Evolutionary conservation across 1,140 invertebrate species (phyloP), one percentile per base, ranked within the genome.

Genomic region (Saccostrea cuccullata): DNA sequence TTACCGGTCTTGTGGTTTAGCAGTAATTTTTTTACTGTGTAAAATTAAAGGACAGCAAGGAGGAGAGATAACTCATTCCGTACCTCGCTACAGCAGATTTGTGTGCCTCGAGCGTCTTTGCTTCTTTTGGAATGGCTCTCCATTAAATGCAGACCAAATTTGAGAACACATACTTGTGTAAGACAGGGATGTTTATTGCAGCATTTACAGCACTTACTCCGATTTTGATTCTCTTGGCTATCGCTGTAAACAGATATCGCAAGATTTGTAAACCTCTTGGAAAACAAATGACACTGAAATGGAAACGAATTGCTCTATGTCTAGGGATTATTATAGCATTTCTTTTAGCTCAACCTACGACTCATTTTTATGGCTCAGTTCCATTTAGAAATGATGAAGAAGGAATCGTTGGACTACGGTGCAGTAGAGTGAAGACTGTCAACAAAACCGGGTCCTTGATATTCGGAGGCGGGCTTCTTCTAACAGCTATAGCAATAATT

Each of bases 1-100:
- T n/a, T n/a, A n/a, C n/a, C n/a, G n/a, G n/a, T n/a, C n/a, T n/a
- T n/a, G n/a, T n/a, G n/a, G n/a, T n/a, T n/a, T n/a, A n/a, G n/a
- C n/a, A n/a, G n/a, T n/a, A n/a, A n/a, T n/a, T n/a, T n/a, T n/a
- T n/a, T n/a, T n/a, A n/a, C n/a, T n/a, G n/a, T n/a, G n/a, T n/a
- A n/a, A 36, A 36, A 20, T 64, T 82, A 5, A 23, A 26, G 8
- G 26, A 20, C 0, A 83, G 58, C 17, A 47, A 86, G 4, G 77
- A 83, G n/a, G 86, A 87, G 6, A n/a, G 88, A 20, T 89, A 82
- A 56, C 84, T 86, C 15, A 89, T 89, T 36, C 88, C 88, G 20
- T 30, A 77, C 15, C 56, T 89, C 23, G 77, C 73, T 36, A 20
- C 40, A 2, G 55, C 82, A 2, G 88, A 89, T 40, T 26, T 86